Percentiles rank a stretch among this genome's conserved stretches.
These are phyloP conservation scores for Sceliomorpha sp. DNA, from an alignment of 2,888 invertebrate species.

Conservation along the genomic window DNA sequence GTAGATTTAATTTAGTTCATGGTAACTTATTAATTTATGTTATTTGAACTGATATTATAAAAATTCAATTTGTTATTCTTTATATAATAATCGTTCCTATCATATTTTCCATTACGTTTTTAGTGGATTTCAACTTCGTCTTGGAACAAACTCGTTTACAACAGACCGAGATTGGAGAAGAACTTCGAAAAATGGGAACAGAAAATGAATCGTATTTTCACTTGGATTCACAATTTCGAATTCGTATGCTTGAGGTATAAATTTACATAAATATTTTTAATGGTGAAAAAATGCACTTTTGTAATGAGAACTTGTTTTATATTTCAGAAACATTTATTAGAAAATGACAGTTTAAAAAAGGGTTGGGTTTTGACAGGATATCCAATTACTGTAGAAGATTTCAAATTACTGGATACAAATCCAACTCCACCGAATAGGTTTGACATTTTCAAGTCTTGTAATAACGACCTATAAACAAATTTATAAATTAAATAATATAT, in stretches of 20 bases:
- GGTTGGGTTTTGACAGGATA: slow-evolving; percentile 86
- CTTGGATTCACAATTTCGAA: slow-evolving; percentile 59
- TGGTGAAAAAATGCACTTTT: too few species aligned
- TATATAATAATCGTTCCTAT: background rate
- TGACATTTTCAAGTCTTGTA: slow-evolving; percentile 27
- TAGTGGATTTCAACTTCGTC: slow-evolving; percentile 83
- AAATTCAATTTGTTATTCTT: too few species aligned
- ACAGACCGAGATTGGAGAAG: slow-evolving; percentile 64
- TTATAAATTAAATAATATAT: too few species aligned
- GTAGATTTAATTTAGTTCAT: slow-evolving; percentile 82
- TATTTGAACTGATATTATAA: too few species aligned
- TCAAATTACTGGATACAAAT: slow-evolving; percentile 83
- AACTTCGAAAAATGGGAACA: slow-evolving; percentile 58
- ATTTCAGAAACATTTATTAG: slow-evolving; percentile 79
- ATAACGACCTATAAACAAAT: too few species aligned
- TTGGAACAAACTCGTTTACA: slow-evolving; percentile 81
- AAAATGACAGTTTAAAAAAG: slow-evolving; percentile 82
- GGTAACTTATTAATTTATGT: slow-evolving; percentile 71
- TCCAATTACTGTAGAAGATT: slow-evolving; percentile 83
- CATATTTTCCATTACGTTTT: slow-evolving; percentile 15
- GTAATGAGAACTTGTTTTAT: slow-evolving; percentile 40
- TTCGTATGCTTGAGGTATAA: slow-evolving; percentile 66
- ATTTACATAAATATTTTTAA: slow-evolving; percentile 34
- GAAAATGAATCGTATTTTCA: slow-evolving; percentile 43
- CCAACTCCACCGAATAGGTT: slow-evolving; percentile 85